A percentile compares a stretch with the other conserved stretches of the same genome.
These are phyloP conservation scores for Centropyge bicolor DNA, from an alignment of 2,797 vertebrate genomes.

Conservation along the genomic window DNA sequence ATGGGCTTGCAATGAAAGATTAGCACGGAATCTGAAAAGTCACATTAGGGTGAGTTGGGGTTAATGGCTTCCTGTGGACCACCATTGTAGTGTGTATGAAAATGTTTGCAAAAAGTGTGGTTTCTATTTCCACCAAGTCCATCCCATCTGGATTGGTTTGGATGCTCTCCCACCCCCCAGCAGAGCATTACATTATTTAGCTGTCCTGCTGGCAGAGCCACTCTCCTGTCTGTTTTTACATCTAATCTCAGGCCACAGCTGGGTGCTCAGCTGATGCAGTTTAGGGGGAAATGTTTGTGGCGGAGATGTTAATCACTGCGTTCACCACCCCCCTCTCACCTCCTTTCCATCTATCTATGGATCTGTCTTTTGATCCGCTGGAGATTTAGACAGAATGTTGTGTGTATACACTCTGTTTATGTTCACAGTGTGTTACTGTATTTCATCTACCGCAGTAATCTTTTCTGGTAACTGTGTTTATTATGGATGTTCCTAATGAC, in stretches of 20 bases:
- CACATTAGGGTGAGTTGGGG: neutral
- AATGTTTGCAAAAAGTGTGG: neutral
- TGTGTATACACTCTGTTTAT: slow-evolving; percentile 3
- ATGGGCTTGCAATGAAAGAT: neutral
- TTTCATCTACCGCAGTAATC: neutral
- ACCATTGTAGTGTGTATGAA: neutral
- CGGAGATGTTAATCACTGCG: slow-evolving; percentile 59
- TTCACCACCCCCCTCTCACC: neutral
- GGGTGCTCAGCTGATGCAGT: slow-evolving; percentile 58
- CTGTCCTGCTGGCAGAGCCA: slow-evolving; percentile 42
- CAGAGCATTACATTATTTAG: slow-evolving; percentile 43
- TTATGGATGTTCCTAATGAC: too few species aligned
- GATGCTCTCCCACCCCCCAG: neutral
- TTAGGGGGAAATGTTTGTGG: slow-evolving; percentile 51
- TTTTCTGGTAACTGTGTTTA: neutral
- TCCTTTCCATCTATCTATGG: slow-evolving; percentile 30
- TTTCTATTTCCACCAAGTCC: slow-evolving; percentile 1
- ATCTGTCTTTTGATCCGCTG: slow-evolving; percentile 16
- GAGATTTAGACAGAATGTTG: slow-evolving; percentile 42
- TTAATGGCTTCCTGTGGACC: neutral
- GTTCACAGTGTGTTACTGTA: neutral
- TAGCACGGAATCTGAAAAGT: neutral
- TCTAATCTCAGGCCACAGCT: slow-evolving; percentile 72
- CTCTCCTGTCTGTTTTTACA: slow-evolving; percentile 48
- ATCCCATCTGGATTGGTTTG: slow-evolving; percentile 15